These are phyloP conservation scores for Rhagium mordax DNA, from an alignment of 2,888 invertebrate species.

Conservation along the genomic window DNA sequence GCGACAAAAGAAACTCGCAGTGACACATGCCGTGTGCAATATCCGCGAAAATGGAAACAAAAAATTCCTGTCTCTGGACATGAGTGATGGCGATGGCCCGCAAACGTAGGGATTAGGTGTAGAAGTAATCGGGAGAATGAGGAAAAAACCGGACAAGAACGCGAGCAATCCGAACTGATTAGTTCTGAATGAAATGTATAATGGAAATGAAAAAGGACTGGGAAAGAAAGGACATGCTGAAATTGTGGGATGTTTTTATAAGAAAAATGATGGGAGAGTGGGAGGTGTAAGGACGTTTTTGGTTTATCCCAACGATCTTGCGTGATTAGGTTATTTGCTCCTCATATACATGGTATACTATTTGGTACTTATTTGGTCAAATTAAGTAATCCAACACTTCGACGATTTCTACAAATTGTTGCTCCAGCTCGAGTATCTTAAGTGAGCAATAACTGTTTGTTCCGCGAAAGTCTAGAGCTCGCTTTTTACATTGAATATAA, in stretches of 20 bases:
- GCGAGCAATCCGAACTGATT: slow-evolving; percentile 12
- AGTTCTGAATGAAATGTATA: slow-evolving; percentile 16
- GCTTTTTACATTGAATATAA: too few species aligned
- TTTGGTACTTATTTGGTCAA: too few species aligned
- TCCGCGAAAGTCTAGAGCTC: too few species aligned
- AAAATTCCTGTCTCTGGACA: slow-evolving; percentile 9
- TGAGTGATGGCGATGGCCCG: slow-evolving; percentile 14
- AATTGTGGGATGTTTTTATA: not conserved
- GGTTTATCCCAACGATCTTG: too few species aligned
- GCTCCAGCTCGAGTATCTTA: too few species aligned
- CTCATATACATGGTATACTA: too few species aligned
- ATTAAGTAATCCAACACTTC: too few species aligned
- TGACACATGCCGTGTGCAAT: slow-evolving; percentile 19
- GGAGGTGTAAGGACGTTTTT: too few species aligned
- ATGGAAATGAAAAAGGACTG: not conserved
- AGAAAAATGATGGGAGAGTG: too few species aligned
- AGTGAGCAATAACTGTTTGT: too few species aligned
- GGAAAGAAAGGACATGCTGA: not conserved
- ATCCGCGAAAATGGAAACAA: slow-evolving; percentile 18
- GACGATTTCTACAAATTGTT: too few species aligned
- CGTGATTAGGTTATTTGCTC: too few species aligned
- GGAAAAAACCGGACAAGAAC: slow-evolving; percentile 9
- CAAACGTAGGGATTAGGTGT: slow-evolving; percentile 5
- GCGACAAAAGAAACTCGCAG: slow-evolving; percentile 23
- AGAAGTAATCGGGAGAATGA: slow-evolving; percentile 7